A percentile compares a stretch with the other conserved stretches of the same genome.
Evolutionary conservation across 53 echinoderm and acorn worm species (phyloP).

Genomic region (Echinometra lucunter): DNA sequence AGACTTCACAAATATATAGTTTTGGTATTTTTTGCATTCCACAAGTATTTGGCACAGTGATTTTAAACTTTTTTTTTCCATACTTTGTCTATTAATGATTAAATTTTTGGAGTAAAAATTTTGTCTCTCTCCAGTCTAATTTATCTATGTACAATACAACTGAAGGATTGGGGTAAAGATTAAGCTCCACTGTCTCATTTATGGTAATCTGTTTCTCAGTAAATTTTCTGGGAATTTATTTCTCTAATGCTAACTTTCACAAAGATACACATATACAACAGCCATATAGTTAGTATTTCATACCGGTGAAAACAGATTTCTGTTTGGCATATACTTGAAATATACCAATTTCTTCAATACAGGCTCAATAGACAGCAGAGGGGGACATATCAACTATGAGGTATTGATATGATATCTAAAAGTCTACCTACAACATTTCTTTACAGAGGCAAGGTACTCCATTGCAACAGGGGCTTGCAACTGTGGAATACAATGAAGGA

Average conservation of each 20-base stretch:
- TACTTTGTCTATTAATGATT: slow-evolving; percentile 5
- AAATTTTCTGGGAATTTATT: slow-evolving; percentile 26
- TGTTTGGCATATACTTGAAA: neutral
- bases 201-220: neutral
- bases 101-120: neutral
- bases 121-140: slow-evolving; percentile 25
- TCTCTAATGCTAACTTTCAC: slow-evolving; percentile 27
- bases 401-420: neutral
- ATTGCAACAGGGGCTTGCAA: neutral
- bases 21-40: slow-evolving; percentile 50
- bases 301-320: neutral
- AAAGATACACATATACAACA: slow-evolving; percentile 32
- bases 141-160: slow-evolving; percentile 53
- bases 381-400: neutral
- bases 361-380: neutral
- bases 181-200: neutral
- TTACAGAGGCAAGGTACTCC: neutral
- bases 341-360: neutral
- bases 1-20: slow-evolving; percentile 54
- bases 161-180: slow-evolving; percentile 9
- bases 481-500: too few relatives aligned
- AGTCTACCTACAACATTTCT: neutral
- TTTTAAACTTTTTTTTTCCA: slow-evolving; percentile 17
- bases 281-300: neutral
- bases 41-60: slow-evolving; percentile 57